Percentiles rank a stretch among this genome's conserved stretches.
These are phyloP conservation scores for Sebastiscus albofasciatus DNA, from an alignment of 2,797 vertebrate species.

Conservation along the genomic window DNA sequence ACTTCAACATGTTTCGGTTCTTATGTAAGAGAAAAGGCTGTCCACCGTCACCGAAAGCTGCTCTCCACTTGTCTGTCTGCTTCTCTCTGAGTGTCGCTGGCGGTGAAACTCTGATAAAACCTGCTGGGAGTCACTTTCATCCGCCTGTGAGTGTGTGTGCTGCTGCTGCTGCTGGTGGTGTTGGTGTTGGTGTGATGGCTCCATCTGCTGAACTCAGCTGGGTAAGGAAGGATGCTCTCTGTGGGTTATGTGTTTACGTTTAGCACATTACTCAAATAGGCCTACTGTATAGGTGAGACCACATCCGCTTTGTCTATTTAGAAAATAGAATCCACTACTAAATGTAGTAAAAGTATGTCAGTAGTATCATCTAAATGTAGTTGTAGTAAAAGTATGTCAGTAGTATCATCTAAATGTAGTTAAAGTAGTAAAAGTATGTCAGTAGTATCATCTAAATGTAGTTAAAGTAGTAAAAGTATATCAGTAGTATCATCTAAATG, in stretches of 20 bases:
- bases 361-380: too few relatives aligned
- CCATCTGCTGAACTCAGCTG: slow-evolving; percentile 65
- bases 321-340: too few relatives aligned
- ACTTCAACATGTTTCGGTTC: background rate
- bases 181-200: slow-evolving; percentile 58
- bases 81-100: slow-evolving; percentile 13
- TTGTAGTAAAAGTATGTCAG: too few relatives aligned
- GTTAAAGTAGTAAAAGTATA: too few relatives aligned
- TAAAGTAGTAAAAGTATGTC: too few relatives aligned
- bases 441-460: too few relatives aligned
- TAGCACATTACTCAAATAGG: too few relatives aligned
- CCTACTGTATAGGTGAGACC: too few relatives aligned
- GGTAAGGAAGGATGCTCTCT: slow-evolving; percentile 6
- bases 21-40: background rate
- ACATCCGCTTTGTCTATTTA: too few relatives aligned
- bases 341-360: too few relatives aligned
- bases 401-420: too few relatives aligned
- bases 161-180: background rate
- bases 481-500: too few relatives aligned
- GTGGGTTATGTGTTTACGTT: background rate
- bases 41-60: background rate
- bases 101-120: slow-evolving; percentile 40
- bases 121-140: slow-evolving; percentile 46
- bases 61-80: slow-evolving; percentile 23
- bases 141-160: background rate